Evolutionary conservation across 2,888 invertebrate genomes (phyloP), one percentile per base, ranked within the genome.

Genomic region (Eristalis tenax): DNA sequence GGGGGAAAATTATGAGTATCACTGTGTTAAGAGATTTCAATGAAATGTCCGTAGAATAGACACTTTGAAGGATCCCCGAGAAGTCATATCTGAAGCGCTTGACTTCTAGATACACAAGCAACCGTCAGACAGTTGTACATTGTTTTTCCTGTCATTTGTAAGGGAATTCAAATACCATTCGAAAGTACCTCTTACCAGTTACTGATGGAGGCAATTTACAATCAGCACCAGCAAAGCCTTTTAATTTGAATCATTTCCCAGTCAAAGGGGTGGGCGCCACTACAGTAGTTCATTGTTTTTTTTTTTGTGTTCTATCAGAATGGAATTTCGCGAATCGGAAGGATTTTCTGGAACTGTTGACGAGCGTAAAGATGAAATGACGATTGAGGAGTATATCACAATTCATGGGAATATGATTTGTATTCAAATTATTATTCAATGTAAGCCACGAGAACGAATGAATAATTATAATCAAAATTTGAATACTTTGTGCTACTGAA

Each of bases 1-100:
- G 23, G 35, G 1, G 23, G 68, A 74, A 32, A 74, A 70, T 76
- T 76, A 76, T 76, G 59, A 75, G 38, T 43, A 43, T 43, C 59
- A 32, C 23, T 11, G 38, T 22, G 50, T 65, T 70, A 75, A 64
- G 57, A 28, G 38, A 76, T 66, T 71, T 77, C 74, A 74, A 77
- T 69, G 63, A 50, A 74, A 71, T 71, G 18, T 70, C 66, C 71
- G 66, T 71, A 38, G 1, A 50, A 69, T 22, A 57, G 22, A 74
- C 74, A 64, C 32, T 50, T 61, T 63, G 43, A 50, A 6, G 50
- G 50, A 43, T n/a, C n/a, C n/a, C 57, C 5, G 15, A 22, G 10
- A n/a, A 5, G 22, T 65, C 5, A 18, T n/a, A 23, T 15, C 40
- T 2, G 28, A 57, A 66, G 28, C 26, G 15, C 13, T 76, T 61